phyloP scores from a whole-genome alignment of 2,888 invertebrate genomes.

The Ceriagrion tenellum region DNA sequence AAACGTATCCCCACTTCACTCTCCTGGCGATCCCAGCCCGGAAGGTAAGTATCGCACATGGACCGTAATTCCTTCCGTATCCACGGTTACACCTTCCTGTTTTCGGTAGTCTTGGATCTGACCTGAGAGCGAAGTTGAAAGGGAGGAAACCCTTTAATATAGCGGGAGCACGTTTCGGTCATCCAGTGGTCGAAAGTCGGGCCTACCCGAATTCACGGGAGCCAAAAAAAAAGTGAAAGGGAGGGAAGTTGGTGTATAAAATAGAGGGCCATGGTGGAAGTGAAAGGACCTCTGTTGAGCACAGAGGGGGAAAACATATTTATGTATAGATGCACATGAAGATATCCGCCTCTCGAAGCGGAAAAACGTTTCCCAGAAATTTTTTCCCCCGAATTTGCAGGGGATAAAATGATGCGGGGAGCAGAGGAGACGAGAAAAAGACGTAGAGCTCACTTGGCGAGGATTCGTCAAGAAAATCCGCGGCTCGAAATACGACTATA shows the following conservation, averaged over 20 bases:
- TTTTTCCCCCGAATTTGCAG: not conserved
- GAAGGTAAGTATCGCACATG: not conserved
- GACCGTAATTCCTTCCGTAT: not conserved
- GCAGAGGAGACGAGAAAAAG: not conserved
- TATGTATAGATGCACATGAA: not conserved
- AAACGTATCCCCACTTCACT: no score
- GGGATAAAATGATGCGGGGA: not conserved
- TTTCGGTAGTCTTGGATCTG: not conserved
- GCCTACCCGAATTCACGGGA: no score
- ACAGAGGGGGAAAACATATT: not conserved
- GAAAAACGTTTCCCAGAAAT: not conserved
- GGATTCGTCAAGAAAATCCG: no score
- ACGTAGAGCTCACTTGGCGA: no score
- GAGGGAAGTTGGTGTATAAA: not conserved
- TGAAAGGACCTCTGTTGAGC: not conserved
- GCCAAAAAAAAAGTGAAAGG: not conserved
- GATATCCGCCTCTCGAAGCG: not conserved
- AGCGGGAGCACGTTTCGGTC: not conserved
- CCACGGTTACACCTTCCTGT: not conserved
- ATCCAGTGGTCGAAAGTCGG: slow-evolving; percentile 1
- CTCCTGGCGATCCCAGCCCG: no score
- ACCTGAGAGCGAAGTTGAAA: not conserved
- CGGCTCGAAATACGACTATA: no score
- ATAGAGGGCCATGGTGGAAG: not conserved
- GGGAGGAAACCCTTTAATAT: not conserved